phyloP scores from a whole-genome alignment of 2,888 invertebrate species.

The Myopa tessellatipennis region DNA sequence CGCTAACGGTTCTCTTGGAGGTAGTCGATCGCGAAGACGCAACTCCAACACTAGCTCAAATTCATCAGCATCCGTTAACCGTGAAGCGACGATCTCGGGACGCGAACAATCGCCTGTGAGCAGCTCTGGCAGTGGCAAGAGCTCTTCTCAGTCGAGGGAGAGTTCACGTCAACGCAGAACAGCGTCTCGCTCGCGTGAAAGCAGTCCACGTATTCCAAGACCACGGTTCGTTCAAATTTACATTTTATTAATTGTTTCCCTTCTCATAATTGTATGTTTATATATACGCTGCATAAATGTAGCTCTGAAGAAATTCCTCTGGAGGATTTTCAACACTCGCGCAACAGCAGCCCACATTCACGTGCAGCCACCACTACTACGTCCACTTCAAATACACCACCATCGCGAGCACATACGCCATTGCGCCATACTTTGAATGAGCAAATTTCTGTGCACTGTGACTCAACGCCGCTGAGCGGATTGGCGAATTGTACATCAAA shows the following conservation, averaged over 20 bases:
- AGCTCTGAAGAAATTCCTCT: conserved; percentile 83
- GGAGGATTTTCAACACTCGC: conserved; percentile 78
- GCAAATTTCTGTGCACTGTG: conserved; percentile 55
- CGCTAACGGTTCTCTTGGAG: conserved; percentile 42
- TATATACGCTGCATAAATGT: conserved; percentile 14
- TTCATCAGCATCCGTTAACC: conserved; percentile 59
- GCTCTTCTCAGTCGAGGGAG: conserved; percentile 62
- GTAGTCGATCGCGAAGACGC: conserved; percentile 64
- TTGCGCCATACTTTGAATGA: conserved; percentile 56
- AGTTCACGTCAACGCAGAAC: conserved; percentile 59
- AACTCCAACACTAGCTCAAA: conserved; percentile 69
- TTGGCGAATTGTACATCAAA: conserved; percentile 10
- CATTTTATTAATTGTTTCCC: background rate
- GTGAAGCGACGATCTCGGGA: conserved; percentile 47
- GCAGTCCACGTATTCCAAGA: conserved; percentile 78
- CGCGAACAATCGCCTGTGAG: conserved; percentile 65
- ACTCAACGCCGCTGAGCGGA: conserved; percentile 35
- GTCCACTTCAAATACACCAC: conserved; percentile 32
- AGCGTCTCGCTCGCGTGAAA: conserved; percentile 73
- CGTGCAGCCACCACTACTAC: conserved; percentile 42
- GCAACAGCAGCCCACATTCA: conserved; percentile 69
- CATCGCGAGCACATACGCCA: conserved; percentile 70
- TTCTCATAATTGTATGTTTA: background rate
- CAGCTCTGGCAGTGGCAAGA: conserved; percentile 69
- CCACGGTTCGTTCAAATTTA: conserved; percentile 69